Conservation (phyloP, 2,888 invertebrate genomes). For the Clanis bilineata region DNA sequence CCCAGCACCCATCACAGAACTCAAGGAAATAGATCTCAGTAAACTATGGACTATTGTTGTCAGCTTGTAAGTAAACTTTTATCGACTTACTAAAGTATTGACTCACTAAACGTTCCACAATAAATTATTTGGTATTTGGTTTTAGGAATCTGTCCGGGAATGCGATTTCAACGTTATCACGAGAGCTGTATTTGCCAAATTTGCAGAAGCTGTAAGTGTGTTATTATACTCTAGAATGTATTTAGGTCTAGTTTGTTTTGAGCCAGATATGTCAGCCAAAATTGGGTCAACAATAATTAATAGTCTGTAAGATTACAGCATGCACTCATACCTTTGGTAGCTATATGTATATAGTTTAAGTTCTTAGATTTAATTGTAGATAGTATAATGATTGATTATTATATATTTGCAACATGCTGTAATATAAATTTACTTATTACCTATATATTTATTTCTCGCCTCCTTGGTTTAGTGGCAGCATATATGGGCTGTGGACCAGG, state of each 20-base stretch:
- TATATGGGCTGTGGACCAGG: too few species aligned
- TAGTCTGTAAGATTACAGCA: too few species aligned
- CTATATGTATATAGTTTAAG: too few species aligned
- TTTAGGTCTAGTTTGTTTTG: neutral
- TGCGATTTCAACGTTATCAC: conserved; percentile 81
- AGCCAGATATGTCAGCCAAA: neutral
- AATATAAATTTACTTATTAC: too few species aligned
- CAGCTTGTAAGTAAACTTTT: conserved; percentile 86
- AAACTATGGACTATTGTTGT: conserved; percentile 83
- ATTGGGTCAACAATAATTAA: neutral
- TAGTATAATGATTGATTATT: too few species aligned
- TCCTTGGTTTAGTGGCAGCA: too few species aligned
- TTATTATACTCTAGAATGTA: neutral
- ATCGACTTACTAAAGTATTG: neutral
- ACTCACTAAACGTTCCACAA: neutral
- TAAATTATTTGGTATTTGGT: conserved; percentile 38
- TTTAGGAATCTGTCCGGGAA: conserved; percentile 86
- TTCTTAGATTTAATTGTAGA: too few species aligned
- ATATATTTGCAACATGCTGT: too few species aligned
- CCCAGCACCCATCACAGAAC: conserved; percentile 81
- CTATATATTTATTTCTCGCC: too few species aligned
- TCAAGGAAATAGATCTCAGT: conserved; percentile 84
- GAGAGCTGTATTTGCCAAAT: conserved; percentile 84
- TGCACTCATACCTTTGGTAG: too few species aligned
- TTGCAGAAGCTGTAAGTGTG: conserved; percentile 87